These are phyloP conservation scores for Baccha elongata DNA, from an alignment of 2,888 invertebrate species.

Conservation along the genomic window DNA sequence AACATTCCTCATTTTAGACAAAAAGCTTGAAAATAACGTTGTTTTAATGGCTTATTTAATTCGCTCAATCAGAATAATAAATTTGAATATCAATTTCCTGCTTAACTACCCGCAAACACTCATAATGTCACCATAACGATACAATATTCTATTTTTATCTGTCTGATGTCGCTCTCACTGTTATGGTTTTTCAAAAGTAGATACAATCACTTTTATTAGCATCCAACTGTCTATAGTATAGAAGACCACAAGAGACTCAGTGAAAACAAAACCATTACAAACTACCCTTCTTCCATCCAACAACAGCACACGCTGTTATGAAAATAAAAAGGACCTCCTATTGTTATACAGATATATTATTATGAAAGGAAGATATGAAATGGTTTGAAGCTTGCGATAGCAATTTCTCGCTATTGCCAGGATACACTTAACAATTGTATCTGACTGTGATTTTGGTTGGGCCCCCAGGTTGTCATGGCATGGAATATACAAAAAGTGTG, in stretches of 20 bases:
- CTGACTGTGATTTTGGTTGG: neutral
- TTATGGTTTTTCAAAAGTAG: conserved; percentile 10
- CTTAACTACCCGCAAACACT: neutral
- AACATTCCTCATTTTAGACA: too few species aligned
- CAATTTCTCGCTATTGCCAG: neutral
- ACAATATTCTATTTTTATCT: conserved; percentile 6
- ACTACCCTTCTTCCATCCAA: too few species aligned
- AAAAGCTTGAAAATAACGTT: too few species aligned
- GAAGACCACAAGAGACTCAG: conserved; percentile 1
- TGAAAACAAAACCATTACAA: conserved; percentile 23
- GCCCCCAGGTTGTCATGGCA: conserved; percentile 1
- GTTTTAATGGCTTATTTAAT: neutral
- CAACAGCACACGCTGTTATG: conserved; percentile 10
- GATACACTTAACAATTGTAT: conserved; percentile 10
- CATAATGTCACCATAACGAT: neutral
- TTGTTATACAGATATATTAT: neutral
- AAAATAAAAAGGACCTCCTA: conserved; percentile 23
- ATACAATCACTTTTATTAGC: conserved; percentile 19
- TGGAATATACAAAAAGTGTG: neutral
- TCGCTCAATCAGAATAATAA: neutral
- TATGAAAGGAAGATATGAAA: neutral
- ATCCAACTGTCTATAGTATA: conserved; percentile 14
- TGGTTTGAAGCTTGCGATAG: neutral
- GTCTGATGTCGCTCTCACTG: neutral
- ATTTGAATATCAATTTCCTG: conserved; percentile 4